Percentiles rank a stretch among this genome's conserved stretches.
Evolutionary conservation across 1,140 invertebrate genomes (phyloP).

Genomic region (Pomacea maculata): DNA sequence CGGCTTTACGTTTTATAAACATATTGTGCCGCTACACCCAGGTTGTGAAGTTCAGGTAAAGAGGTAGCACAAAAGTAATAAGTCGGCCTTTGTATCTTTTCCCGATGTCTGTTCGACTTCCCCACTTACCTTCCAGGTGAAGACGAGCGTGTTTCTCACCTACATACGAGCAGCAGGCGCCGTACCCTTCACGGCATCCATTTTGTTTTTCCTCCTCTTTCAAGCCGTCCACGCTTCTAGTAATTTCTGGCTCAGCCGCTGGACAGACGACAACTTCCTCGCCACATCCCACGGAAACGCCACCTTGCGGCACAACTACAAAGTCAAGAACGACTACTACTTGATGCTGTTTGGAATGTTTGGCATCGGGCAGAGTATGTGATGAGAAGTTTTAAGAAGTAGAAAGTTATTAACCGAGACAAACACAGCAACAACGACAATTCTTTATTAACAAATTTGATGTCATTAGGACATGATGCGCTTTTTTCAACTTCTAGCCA

Average conservation of each 20-base stretch:
- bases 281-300: constrained; percentile 18
- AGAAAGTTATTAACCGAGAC: too few species aligned
- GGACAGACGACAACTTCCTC: constrained; percentile 56
- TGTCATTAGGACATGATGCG: too few species aligned
- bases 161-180: constrained; percentile 88
- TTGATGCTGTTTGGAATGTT: constrained; percentile 52
- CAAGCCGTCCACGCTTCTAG: constrained; percentile 46
- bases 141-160: constrained; percentile 86
- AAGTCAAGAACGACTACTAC: constrained; percentile 36
- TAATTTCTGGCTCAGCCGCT: constrained; percentile 60
- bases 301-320: constrained; percentile 12
- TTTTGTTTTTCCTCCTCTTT: constrained; percentile 48
- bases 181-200: constrained; percentile 69
- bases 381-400: too few species aligned
- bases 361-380: constrained; percentile 62
- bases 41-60: too few species aligned
- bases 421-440: too few species aligned
- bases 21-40: too few species aligned
- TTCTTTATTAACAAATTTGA: too few species aligned
- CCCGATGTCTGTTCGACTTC: too few species aligned
- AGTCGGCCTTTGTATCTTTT: too few species aligned
- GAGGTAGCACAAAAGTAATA: too few species aligned
- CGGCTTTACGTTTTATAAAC: too few species aligned
- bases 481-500: too few species aligned
- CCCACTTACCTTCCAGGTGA: constrained; percentile 71